Base-by-base conservation (phyloP, 2,113 vertebrate species). In the Pseudopipra pipra region DNA sequence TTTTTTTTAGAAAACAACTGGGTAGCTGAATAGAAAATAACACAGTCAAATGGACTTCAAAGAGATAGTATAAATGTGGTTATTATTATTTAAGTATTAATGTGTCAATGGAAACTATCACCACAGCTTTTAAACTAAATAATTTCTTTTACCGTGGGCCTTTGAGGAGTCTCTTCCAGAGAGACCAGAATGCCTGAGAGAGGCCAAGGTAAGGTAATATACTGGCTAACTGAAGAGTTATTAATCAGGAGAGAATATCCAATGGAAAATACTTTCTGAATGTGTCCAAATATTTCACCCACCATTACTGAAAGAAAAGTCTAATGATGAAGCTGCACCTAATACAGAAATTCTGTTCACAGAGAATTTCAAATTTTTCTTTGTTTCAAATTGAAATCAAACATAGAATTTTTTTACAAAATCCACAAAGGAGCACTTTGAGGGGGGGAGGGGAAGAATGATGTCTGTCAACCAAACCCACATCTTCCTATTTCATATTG, bases 1-100 rank as follows among this genome's bases (percentile, higher is more conserved):
- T 82, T 80, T 7, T 11, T 91, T 73, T 15, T 19, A 92, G 86
- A 95, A 93, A 92, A 92, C 81, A 95, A 4, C n/a, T 75, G 37
- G 3, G 30, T 91, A 95, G 89, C 95, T 87, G 95, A 93, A 89
- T 87, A 62, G 49, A 93, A 96, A 94, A 21, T 2, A 91, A 27
- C 28, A 30, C 28, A 86, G 65, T 62, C 37, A 91, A 68, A 27
- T 81, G 44, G 51, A 93, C 56, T 85, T 79, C 68, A 44, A 78
- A 76, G 51, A 61, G 47, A 84, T 39, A 82, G 20, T 79, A 80
- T 61, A 89, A 77, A 96, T 52, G 78, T 43, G 3, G 3, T 15
- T 75, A 27, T 84, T 80, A 94, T 86, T 96, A 91, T 87, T 84
- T 87, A 89, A 81, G 43, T 73, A 95, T 89, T 72, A 30, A 71